These are phyloP conservation scores for Theristicus caerulescens DNA, from an alignment of 2,113 vertebrate species.

Conservation along the genomic window DNA sequence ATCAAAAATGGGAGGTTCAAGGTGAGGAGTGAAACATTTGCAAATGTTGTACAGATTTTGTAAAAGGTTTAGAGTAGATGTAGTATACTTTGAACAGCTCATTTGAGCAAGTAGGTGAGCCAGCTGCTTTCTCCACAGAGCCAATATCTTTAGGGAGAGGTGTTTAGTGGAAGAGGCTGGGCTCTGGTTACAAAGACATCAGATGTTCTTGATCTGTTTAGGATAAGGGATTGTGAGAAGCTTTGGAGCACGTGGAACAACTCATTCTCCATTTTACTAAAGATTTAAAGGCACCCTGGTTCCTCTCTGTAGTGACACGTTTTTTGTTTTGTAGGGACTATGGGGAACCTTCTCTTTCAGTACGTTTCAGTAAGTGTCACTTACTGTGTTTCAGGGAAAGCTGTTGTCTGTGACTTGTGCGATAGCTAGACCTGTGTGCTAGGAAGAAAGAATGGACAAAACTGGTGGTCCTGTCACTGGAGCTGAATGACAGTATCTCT, in stretches of 20 bases:
- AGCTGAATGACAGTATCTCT: background rate
- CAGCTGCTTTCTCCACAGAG: background rate
- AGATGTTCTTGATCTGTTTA: background rate
- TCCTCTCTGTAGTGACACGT: background rate
- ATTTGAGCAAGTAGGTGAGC: background rate
- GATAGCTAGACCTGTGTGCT: background rate
- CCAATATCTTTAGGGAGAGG: fast-evolving
- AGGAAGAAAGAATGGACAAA: background rate
- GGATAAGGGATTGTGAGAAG: background rate
- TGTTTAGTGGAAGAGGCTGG: background rate
- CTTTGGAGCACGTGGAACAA: background rate
- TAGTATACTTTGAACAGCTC: background rate
- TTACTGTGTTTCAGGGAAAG: background rate
- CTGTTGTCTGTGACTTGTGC: background rate
- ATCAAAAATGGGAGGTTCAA: background rate
- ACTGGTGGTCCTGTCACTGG: background rate
- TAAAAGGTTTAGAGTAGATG: background rate
- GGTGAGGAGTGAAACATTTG: background rate
- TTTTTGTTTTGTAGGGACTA: background rate
- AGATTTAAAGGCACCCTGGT: background rate
- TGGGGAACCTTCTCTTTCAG: background rate
- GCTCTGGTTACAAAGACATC: background rate
- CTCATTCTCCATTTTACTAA: background rate
- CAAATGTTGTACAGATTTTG: background rate
- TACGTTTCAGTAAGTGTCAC: background rate